A percentile compares a stretch with the other conserved stretches of the same genome.
Conservation (phyloP, 2,113 vertebrate genomes). For the Brienomyrus brachyistius region DNA sequence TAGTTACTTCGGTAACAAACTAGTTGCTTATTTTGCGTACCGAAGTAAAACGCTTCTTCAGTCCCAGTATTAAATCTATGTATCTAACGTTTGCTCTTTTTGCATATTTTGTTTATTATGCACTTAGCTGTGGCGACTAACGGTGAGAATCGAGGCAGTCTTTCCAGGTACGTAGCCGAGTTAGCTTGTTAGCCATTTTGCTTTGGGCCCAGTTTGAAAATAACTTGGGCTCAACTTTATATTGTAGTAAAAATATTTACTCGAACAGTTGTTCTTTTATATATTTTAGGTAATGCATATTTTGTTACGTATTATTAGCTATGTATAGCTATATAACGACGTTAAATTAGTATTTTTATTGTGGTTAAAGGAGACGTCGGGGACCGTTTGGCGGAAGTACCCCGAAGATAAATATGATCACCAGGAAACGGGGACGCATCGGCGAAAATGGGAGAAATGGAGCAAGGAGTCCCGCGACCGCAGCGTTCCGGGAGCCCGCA, state of each 20-base stretch:
- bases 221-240: not conserved
- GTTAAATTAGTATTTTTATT: not conserved
- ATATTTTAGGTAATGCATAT: not conserved
- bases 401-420: constrained; percentile 51
- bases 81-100: not conserved
- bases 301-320: not conserved
- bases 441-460: constrained; percentile 18
- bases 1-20: not conserved
- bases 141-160: not conserved
- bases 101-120: not conserved
- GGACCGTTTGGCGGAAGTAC: not conserved
- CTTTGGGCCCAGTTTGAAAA: not conserved
- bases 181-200: not conserved
- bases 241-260: not conserved
- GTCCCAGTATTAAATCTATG: not conserved
- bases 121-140: not conserved
- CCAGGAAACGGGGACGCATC: constrained; percentile 54
- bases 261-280: not conserved
- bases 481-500: constrained; percentile 4
- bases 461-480: not conserved
- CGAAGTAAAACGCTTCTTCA: not conserved
- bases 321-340: not conserved
- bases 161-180: not conserved
- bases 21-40: not conserved
- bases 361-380: not conserved